Conservation (phyloP, 2,113 vertebrate species). For the Myiagra hebetior region DNA sequence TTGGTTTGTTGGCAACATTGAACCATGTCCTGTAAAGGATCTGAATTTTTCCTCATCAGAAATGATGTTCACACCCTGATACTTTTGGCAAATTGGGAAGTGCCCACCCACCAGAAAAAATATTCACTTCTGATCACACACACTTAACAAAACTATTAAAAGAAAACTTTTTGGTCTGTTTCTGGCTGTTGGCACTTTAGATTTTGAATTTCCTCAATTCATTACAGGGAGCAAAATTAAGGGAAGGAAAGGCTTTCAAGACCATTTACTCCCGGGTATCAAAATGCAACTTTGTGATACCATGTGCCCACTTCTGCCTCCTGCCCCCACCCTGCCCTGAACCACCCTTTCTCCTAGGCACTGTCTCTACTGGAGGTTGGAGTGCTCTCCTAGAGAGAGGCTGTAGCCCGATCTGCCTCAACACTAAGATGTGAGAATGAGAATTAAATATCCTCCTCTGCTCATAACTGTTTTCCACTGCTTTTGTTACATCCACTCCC, state of each 20-base stretch:
- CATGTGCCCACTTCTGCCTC: not conserved
- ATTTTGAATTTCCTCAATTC: not conserved
- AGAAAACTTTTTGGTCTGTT: not conserved
- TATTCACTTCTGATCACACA: not conserved
- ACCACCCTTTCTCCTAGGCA: not conserved
- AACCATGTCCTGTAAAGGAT: not conserved
- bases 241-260: not conserved
- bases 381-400: not conserved
- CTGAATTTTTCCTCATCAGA: not conserved
- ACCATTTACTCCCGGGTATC: rapidly evolving
- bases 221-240: not conserved
- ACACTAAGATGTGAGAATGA: not conserved
- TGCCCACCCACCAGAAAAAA: not conserved
- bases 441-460: not conserved
- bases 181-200: not conserved
- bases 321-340: rapidly evolving
- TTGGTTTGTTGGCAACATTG: not conserved
- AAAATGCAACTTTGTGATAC: not conserved
- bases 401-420: not conserved
- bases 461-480: not conserved
- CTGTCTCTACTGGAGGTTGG: not conserved
- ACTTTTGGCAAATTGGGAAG: not conserved
- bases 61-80: not conserved
- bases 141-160: not conserved
- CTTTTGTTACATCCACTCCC: not conserved